These are phyloP conservation scores for Oryctes rhinoceros DNA, from an alignment of 1,140 invertebrate species.

Conservation along the genomic window DNA sequence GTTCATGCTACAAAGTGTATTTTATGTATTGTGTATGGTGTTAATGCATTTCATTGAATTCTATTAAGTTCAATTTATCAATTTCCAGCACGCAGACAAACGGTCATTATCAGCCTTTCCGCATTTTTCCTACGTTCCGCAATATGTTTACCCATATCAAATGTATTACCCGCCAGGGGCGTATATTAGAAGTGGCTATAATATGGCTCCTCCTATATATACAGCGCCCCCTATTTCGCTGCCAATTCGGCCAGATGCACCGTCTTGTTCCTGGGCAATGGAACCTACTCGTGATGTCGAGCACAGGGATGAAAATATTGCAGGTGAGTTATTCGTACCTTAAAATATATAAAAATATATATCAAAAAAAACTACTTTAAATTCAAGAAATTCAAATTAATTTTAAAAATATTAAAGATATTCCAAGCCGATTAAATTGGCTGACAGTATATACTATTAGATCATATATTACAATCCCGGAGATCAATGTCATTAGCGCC, in stretches of 20 bases:
- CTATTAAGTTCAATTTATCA: not conserved
- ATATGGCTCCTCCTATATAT: conserved; percentile 53
- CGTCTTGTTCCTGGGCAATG: conserved; percentile 53
- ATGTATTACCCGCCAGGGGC: conserved; percentile 53
- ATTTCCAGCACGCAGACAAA: conserved; percentile 57
- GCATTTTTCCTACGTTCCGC: conserved; percentile 51
- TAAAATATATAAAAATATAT: too few relatives aligned
- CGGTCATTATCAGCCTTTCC: conserved; percentile 46
- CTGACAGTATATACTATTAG: too few relatives aligned
- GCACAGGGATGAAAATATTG: conserved; percentile 54
- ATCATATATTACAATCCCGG: too few relatives aligned
- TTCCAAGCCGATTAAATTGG: too few relatives aligned
- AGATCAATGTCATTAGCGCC: too few relatives aligned
- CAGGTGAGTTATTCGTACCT: conserved; percentile 48
- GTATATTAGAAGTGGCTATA: conserved; percentile 51
- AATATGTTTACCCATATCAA: conserved; percentile 55
- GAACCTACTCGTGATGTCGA: conserved; percentile 51
- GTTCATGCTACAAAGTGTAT: too few relatives aligned
- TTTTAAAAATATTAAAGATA: too few relatives aligned
- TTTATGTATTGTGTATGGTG: too few relatives aligned
- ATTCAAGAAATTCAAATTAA: too few relatives aligned
- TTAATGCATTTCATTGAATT: not conserved
- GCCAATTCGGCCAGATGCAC: conserved; percentile 53
- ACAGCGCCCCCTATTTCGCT: conserved; percentile 48
- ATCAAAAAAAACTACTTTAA: not conserved